Evolutionary conservation across 2,888 invertebrate species (phyloP).

Genomic region (Andrena minutula): DNA sequence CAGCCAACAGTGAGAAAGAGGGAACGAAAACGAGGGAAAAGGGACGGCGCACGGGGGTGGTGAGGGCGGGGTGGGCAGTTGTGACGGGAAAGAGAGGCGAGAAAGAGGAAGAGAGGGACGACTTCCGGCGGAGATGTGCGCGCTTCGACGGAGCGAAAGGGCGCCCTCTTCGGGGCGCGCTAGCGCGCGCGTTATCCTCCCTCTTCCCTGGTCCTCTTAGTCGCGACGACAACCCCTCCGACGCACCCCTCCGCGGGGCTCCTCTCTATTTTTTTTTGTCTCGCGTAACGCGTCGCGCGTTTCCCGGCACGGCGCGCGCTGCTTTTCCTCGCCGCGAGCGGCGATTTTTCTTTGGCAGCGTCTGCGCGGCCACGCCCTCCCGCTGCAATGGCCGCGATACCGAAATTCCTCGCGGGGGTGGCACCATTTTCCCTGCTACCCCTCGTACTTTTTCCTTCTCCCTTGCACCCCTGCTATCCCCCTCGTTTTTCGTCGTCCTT

Average conservation of each 20-base stretch:
- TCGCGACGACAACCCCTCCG: slow-evolving; percentile 48
- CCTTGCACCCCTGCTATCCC: slow-evolving; percentile 17
- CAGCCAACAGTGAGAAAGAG: slow-evolving; percentile 39
- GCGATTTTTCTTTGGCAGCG: slow-evolving; percentile 81
- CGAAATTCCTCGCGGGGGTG: slow-evolving; percentile 79
- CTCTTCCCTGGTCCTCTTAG: slow-evolving; percentile 66
- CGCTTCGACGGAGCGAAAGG: slow-evolving; percentile 65
- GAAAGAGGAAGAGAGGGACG: slow-evolving; percentile 50
- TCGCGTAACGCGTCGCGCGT: slow-evolving; percentile 53
- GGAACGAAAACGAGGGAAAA: slow-evolving; percentile 29
- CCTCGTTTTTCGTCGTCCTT: slow-evolving; percentile 16
- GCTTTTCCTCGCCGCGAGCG: slow-evolving; percentile 73
- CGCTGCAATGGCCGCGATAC: slow-evolving; percentile 81
- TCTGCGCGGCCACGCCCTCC: slow-evolving; percentile 84
- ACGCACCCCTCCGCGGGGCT: not conserved
- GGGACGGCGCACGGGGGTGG: slow-evolving; percentile 35
- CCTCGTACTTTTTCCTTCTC: slow-evolving; percentile 72
- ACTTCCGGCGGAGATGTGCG: slow-evolving; percentile 68
- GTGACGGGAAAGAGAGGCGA: not conserved
- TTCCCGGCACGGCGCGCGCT: slow-evolving; percentile 64
- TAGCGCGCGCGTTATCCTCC: slow-evolving; percentile 70
- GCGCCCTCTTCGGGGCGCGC: slow-evolving; percentile 65
- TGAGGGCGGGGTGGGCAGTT: slow-evolving; percentile 3
- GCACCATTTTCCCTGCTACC: slow-evolving; percentile 76
- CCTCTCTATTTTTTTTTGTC: slow-evolving; percentile 50